Evolutionary conservation across 2,888 invertebrate species (phyloP), one percentile per base, ranked within the genome.

Genomic region (Euspilapteryx auroguttella): DNA sequence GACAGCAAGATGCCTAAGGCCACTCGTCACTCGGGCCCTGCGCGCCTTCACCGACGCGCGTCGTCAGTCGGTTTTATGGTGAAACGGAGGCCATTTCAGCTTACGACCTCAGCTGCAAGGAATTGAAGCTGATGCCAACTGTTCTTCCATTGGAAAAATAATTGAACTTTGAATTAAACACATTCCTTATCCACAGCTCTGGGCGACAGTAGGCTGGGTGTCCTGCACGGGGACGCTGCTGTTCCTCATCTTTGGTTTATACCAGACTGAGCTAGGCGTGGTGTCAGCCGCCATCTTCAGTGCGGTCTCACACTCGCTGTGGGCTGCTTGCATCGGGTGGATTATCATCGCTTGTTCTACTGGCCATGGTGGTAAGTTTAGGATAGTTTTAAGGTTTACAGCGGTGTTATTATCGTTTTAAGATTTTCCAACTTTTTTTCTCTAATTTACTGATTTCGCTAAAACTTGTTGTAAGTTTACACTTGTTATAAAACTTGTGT

Each of bases 341-440:
- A 83, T 92, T 45, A 87, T 91, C 31, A 69, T 91, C 27, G 91
- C 91, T 4, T 92, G 91, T 51, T 86, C 87, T 14, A 87, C 89
- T 2, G 92, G 91, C 27, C 81, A 90, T 47, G 90, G 90, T 61
- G 90, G 90, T 80, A 50, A 36, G 40, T 36, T 25, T 24, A 27
- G 14, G 11, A 4, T 27, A 7, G 24, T 4, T 21, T 22, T n/a
- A 8, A 6, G 21, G 15, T 23, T 5, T 28, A 0, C 26, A 27
- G 6, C 13, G n/a, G 11, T 24, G 8, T 24, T 24, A 7, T 24
- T n/a, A 12, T 6, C 7, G 8, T 24, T 25, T 14, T 2, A 4
- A 13, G 4, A 4, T 28, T 17, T 27, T 15, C n/a, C n/a, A n/a
- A n/a, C n/a, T n/a, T n/a, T n/a, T n/a, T n/a, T n/a, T n/a, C n/a